Conservation (phyloP, 2,888 invertebrate species). For the Tenthredo mesomela region DNA sequence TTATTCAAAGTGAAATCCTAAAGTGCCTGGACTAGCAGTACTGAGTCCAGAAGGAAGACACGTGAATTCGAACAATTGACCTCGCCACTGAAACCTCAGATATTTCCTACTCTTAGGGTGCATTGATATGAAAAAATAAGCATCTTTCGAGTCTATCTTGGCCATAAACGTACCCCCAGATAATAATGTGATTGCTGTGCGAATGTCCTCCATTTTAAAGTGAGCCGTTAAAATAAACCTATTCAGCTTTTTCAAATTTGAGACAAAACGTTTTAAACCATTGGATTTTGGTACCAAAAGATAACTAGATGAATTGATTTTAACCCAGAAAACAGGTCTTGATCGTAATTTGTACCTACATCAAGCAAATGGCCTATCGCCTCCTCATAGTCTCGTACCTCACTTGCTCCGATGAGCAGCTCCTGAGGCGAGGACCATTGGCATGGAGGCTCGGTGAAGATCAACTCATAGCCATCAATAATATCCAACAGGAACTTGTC, state of each 20-base stretch:
- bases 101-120: too few species aligned
- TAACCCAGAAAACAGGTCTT: background rate
- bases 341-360: background rate
- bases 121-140: too few species aligned
- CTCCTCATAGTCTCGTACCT: background rate
- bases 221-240: constrained; percentile 35
- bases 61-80: too few species aligned
- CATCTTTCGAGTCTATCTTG: too few species aligned
- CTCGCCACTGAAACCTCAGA: too few species aligned
- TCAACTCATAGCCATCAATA: constrained; percentile 47
- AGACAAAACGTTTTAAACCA: constrained; percentile 2
- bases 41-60: too few species aligned
- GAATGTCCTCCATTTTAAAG: constrained; percentile 52
- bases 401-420: background rate
- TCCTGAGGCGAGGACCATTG: background rate
- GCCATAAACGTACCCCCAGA: too few species aligned
- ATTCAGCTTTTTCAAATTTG: constrained; percentile 1
- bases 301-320: constrained; percentile 30
- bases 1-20: too few species aligned
- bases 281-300: constrained; percentile 39
- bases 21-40: too few species aligned
- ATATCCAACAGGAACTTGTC: constrained; percentile 47
- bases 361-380: constrained; percentile 17
- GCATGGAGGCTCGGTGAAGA: background rate
- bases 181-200: too few species aligned